A percentile compares a stretch with the other conserved stretches of the same genome.
phyloP scores from a whole-genome alignment of 1,140 invertebrate genomes.

The Hyposmocoma kahamanoa region DNA sequence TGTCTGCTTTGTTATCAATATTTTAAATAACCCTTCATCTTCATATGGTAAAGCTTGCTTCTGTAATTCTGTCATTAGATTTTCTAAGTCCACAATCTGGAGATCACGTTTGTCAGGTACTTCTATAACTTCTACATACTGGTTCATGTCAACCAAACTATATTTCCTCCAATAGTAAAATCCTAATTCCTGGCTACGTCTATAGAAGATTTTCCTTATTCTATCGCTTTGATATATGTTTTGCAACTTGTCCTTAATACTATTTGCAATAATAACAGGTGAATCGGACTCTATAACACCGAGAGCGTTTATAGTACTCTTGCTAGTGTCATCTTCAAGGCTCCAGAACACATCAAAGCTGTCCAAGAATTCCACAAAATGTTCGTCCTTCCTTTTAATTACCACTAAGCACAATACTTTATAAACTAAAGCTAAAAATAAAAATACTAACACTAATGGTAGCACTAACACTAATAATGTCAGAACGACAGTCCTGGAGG shows the following conservation, averaged over 20 bases:
- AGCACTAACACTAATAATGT: slow-evolving; percentile 27
- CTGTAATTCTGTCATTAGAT: slow-evolving; percentile 45
- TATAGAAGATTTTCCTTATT: slow-evolving; percentile 59
- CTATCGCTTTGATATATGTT: slow-evolving; percentile 18
- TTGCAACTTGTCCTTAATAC: slow-evolving; percentile 35
- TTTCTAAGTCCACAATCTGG: slow-evolving; percentile 41
- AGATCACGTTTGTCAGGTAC: slow-evolving; percentile 32
- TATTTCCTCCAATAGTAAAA: slow-evolving; percentile 72
- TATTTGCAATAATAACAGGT: slow-evolving; percentile 23
- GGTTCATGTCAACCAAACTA: slow-evolving; percentile 46
- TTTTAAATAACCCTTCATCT: slow-evolving; percentile 68
- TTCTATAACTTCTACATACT: slow-evolving; percentile 57
- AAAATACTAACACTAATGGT: slow-evolving; percentile 29
- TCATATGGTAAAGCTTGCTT: slow-evolving; percentile 61
- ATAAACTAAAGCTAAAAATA: slow-evolving; percentile 34
- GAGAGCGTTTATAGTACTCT: slow-evolving; percentile 64
- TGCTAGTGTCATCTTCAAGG: slow-evolving; percentile 58
- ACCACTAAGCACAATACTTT: slow-evolving; percentile 38
- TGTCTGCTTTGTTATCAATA: slow-evolving; percentile 60
- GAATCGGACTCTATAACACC: slow-evolving; percentile 58
- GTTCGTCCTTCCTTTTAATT: slow-evolving; percentile 38
- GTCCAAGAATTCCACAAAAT: slow-evolving; percentile 61
- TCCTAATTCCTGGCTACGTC: slow-evolving; percentile 58
- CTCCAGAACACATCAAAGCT: slow-evolving; percentile 73
- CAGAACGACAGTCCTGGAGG: slow-evolving; percentile 26